phyloP scores from a whole-genome alignment of 2,113 vertebrate genomes.

The Scolopax mira region DNA sequence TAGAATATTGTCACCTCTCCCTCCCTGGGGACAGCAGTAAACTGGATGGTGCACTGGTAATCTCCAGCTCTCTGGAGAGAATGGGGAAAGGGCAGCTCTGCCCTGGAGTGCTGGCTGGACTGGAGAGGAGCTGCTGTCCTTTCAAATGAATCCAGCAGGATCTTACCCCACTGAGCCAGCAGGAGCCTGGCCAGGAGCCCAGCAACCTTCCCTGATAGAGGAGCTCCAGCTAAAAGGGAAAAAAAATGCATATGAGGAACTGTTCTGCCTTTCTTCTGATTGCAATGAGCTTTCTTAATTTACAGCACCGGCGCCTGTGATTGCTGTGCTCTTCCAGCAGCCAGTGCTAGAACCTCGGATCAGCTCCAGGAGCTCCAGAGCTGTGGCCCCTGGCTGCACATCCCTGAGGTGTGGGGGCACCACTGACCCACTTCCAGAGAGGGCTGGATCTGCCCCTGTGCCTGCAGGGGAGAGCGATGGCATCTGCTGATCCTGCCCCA shows the following conservation, averaged over 20 bases:
- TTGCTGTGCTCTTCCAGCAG: neutral
- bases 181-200: neutral
- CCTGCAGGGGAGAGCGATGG: neutral
- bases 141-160: fast-evolving
- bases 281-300: neutral
- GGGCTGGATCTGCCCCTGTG: neutral
- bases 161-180: fast-evolving
- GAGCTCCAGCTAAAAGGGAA: neutral
- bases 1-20: neutral
- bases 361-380: neutral
- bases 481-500: neutral
- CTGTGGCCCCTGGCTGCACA: fast-evolving
- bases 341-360: neutral
- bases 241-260: fast-evolving
- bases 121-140: fast-evolving
- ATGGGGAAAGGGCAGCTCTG: neutral
- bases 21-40: neutral
- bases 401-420: neutral
- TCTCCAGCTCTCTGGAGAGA: neutral
- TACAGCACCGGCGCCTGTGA: neutral
- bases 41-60: neutral
- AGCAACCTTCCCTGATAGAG: neutral
- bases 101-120: fast-evolving
- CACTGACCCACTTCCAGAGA: fast-evolving
- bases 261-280: neutral